A percentile compares a stretch with the other conserved stretches of the same genome.
Evolutionary conservation across 1,140 invertebrate species (phyloP).

Genomic region (Druon quercuslanigerum): DNA sequence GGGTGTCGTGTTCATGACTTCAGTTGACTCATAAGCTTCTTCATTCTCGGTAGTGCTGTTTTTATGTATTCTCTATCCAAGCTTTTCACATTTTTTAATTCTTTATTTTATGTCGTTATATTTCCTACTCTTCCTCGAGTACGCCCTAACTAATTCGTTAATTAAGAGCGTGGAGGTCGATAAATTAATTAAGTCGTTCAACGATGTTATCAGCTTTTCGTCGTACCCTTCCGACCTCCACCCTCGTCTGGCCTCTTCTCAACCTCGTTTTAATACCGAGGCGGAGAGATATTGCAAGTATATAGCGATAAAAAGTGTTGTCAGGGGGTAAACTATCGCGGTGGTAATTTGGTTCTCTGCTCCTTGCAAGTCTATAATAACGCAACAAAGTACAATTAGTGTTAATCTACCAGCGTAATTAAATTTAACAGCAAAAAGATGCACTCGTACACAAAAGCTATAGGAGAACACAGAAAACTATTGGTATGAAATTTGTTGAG

Average conservation of each 20-base stretch:
- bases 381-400: no score
- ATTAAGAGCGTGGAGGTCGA: conserved; percentile 50
- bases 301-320: neutral
- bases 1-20: no score
- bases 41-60: neutral
- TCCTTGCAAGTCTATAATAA: no score
- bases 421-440: no score
- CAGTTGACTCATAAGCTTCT: no score
- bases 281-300: neutral
- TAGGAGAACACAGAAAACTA: no score
- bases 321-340: neutral
- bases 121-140: neutral
- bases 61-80: neutral
- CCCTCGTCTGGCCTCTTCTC: neutral
- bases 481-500: no score
- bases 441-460: no score
- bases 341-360: no score
- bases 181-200: conserved; percentile 53
- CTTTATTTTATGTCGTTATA: neutral
- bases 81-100: neutral
- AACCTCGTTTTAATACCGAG: conserved; percentile 20
- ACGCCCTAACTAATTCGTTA: conserved; percentile 51
- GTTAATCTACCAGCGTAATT: no score
- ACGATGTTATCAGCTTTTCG: conserved; percentile 47
- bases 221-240: neutral